These are phyloP conservation scores for Pelobates fuscus DNA, from an alignment of 2,113 vertebrate species.

Conservation along the genomic window DNA sequence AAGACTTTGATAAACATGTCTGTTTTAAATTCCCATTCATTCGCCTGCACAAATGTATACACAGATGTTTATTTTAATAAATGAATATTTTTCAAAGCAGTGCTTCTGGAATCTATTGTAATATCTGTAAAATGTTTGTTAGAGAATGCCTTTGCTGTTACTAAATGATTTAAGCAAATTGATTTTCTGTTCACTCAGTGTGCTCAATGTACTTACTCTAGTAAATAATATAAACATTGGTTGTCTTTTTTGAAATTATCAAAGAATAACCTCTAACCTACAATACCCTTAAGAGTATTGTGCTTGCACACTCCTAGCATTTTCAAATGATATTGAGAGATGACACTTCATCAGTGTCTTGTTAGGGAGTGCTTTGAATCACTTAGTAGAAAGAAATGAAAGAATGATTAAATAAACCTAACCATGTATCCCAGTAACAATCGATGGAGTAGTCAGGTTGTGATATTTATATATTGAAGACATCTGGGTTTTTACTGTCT, in stretches of 20 bases:
- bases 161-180: conserved; percentile 42
- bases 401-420: conserved; percentile 40
- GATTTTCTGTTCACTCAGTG: conserved; percentile 42
- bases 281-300: conserved; percentile 35
- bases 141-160: conserved; percentile 5
- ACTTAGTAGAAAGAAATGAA: conserved; percentile 35
- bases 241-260: conserved; percentile 40
- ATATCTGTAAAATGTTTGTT: conserved; percentile 14
- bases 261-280: conserved; percentile 39
- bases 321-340: conserved; percentile 33
- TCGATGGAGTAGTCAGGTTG: conserved; percentile 10
- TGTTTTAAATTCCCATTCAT: too few relatives aligned
- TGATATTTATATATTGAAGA: background rate
- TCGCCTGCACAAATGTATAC: too few relatives aligned
- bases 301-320: conserved; percentile 8
- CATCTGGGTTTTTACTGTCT: background rate
- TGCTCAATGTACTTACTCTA: conserved; percentile 29
- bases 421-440: conserved; percentile 24
- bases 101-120: background rate
- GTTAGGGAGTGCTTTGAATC: conserved; percentile 27
- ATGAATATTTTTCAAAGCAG: background rate
- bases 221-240: conserved; percentile 29
- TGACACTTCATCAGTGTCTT: conserved; percentile 46
- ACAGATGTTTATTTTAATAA: background rate
- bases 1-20: too few relatives aligned